Evolutionary conservation across 1,140 invertebrate species (phyloP).

Genomic region (Littorina saxatilis): DNA sequence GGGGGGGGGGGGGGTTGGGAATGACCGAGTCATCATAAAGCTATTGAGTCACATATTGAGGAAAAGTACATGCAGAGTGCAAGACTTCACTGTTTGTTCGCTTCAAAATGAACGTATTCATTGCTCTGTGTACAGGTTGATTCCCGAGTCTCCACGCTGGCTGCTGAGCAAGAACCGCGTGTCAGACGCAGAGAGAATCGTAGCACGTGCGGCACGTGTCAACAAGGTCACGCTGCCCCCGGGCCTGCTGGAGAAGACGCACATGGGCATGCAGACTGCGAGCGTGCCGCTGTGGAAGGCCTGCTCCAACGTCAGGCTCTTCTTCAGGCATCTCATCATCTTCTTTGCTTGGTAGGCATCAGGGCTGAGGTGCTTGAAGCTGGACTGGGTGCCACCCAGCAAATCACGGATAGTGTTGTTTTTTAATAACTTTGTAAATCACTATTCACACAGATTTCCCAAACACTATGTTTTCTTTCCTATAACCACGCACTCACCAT

Average conservation of each 20-base stretch:
- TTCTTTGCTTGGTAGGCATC: constrained; percentile 49
- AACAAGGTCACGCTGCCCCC: constrained; percentile 58
- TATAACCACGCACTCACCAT: no score
- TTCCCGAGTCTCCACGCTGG: constrained; percentile 71
- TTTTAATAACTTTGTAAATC: no score
- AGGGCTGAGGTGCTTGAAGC: no score
- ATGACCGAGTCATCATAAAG: no score
- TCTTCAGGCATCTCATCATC: constrained; percentile 44
- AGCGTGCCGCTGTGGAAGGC: constrained; percentile 40
- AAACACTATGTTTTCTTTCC: no score
- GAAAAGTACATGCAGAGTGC: no score
- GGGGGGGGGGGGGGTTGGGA: no score
- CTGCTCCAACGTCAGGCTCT: constrained; percentile 31
- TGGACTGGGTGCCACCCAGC: no score
- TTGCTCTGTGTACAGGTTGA: constrained; percentile 45
- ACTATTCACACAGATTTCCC: no score
- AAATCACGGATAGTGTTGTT: no score
- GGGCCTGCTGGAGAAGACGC: constrained; percentile 38
- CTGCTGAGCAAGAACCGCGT: constrained; percentile 57
- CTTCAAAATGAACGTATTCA: not conserved
- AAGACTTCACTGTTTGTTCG: no score
- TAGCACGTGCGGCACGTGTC: constrained; percentile 54
- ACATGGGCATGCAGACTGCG: not conserved
- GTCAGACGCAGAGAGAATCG: constrained; percentile 62
- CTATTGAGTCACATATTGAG: no score